Evolutionary conservation across 1,140 invertebrate species (phyloP), one percentile per base, ranked within the genome.

Genomic region (Drosophila lacertosa): DNA sequence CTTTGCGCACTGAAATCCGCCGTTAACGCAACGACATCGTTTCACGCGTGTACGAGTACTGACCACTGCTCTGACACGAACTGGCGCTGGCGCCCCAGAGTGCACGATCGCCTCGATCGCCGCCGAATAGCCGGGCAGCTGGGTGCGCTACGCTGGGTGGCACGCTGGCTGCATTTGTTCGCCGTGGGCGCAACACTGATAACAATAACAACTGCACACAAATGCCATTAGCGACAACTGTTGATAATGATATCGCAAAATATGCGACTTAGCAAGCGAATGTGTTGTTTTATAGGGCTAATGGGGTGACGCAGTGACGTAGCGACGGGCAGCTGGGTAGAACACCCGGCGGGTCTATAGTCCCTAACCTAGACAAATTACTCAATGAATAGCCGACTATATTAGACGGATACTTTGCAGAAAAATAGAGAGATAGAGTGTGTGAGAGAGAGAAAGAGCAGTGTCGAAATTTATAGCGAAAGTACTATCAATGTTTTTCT

Each of bases 11-110:
- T 64, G 73, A 74, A 74, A 57, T n/a, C 42, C 82, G 69, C 66
- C 78, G 82, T 88, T 74, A 89, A 82, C 82, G 83, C 83, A 65
- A 89, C 82, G 66, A 60, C 82, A 88, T 88, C 84, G 83, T 70
- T 71, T 82, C 83, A 88, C 82, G 82, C 82, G 83, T 88, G 57
- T 77, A 82, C 82, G 86, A 78, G 55, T 76, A 84, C 74, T 74
- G 72, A 60, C 58, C 77, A 68, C 45, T 48, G 50, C 66, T 47
- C 32, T 33, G 40, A 48, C 51, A 47, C 39, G 45, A 67, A 51
- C 45, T 69, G 59, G 13, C 45, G 42, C 22, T 53, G 48, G 33
- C 35, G 45, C 62, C 26, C 18, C 20, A 64, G 35, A 53, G 48
- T 53, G 35, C 33, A 33, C 55, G 63, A 50, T 42, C 51, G 57